Evolutionary conservation across 1,140 invertebrate genomes (phyloP).

Genomic region (Gerris buenoi): DNA sequence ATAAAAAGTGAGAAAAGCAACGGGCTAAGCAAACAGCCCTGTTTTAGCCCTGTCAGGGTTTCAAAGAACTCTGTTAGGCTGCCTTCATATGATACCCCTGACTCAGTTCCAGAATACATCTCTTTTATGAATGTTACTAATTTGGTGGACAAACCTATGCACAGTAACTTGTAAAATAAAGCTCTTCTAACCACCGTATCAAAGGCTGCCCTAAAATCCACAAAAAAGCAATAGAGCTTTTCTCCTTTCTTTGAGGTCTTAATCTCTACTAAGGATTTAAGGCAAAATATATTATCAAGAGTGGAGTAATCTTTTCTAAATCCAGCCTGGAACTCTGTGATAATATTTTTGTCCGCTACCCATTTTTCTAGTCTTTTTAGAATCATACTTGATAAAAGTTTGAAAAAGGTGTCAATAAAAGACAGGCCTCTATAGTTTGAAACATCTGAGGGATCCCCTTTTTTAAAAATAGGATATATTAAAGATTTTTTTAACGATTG

Average conservation of each 20-base stretch:
- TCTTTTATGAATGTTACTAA: not conserved
- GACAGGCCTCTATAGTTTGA: slow-evolving; percentile 14
- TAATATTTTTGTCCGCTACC: slow-evolving; percentile 2
- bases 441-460: slow-evolving; percentile 8
- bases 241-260: not conserved
- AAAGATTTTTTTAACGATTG: slow-evolving; percentile 2
- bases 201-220: slow-evolving; percentile 9
- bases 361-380: slow-evolving; percentile 3
- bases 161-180: not conserved
- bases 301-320: slow-evolving; percentile 13
- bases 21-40: slow-evolving; percentile 4
- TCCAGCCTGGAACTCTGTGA: slow-evolving; percentile 6
- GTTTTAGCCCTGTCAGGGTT: not conserved
- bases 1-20: slow-evolving; percentile 6
- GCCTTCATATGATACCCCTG: not conserved
- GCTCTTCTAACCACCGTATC: not conserved
- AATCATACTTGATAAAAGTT: slow-evolving; percentile 9
- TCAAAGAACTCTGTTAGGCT: slow-evolving; percentile 2
- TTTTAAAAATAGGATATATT: slow-evolving; percentile 11
- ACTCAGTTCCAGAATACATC: not conserved
- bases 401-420: slow-evolving; percentile 9
- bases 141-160: not conserved
- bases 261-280: slow-evolving; percentile 6
- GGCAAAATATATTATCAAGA: slow-evolving; percentile 7
- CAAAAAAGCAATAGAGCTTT: slow-evolving; percentile 11